A percentile compares a stretch with the other conserved stretches of the same genome.
Conservation (phyloP, 2,113 vertebrate species). For the Maccullochella peelii region DNA sequence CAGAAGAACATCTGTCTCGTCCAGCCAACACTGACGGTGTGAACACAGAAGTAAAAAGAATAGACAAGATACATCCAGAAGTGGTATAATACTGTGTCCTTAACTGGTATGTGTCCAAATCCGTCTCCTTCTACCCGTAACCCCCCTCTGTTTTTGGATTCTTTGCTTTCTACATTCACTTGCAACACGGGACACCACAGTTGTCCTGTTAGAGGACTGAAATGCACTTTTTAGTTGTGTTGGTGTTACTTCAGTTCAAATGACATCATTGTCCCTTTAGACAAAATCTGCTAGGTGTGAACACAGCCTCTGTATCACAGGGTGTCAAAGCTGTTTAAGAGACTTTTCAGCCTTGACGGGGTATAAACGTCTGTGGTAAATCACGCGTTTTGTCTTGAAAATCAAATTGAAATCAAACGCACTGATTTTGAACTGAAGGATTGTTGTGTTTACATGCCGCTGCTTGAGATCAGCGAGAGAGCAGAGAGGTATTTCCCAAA, state of each 20-base stretch:
- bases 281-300: neutral
- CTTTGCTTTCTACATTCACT: neutral
- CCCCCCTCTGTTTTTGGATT: neutral
- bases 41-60: conserved; percentile 14
- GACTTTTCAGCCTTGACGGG: neutral
- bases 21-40: neutral
- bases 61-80: conserved; percentile 26
- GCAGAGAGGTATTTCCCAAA: neutral
- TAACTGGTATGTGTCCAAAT: neutral
- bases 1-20: conserved; percentile 7
- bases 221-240: neutral
- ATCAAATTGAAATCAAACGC: too few species aligned
- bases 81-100: neutral
- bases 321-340: neutral
- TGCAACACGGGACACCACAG: neutral
- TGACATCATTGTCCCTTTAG: neutral
- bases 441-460: neutral
- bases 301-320: neutral
- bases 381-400: neutral
- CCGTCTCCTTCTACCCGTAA: neutral
- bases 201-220: neutral
- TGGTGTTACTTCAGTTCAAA: conserved; percentile 12
- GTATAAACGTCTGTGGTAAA: neutral
- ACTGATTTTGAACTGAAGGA: neutral
- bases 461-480: neutral